Evolutionary conservation across 23 tunicate species (phyloP).

Genomic region (Halocynthia aurantium): DNA sequence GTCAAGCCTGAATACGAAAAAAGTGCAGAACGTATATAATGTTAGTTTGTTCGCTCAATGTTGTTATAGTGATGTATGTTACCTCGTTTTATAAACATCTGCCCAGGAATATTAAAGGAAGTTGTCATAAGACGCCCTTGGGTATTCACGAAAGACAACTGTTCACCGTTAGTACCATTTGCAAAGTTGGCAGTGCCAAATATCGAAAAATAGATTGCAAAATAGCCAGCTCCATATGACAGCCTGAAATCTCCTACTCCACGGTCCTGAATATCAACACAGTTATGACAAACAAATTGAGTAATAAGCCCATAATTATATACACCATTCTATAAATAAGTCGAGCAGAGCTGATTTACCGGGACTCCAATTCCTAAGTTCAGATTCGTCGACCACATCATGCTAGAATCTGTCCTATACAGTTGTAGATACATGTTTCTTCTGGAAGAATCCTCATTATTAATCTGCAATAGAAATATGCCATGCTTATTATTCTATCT

Average conservation of each 20-base stretch:
- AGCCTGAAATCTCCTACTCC: constrained; percentile 69
- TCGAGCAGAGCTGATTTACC: constrained; percentile 24
- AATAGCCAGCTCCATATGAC: constrained; percentile 61
- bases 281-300: background rate
- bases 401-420: constrained; percentile 52
- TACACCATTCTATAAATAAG: background rate
- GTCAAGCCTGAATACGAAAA: constrained; percentile 28
- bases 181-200: constrained; percentile 69
- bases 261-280: constrained; percentile 44
- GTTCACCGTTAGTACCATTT: constrained; percentile 64
- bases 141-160: constrained; percentile 47
- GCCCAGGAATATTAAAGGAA: constrained; percentile 48
- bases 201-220: constrained; percentile 49
- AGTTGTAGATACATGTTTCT: constrained; percentile 48
- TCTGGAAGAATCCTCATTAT: background rate
- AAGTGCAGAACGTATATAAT: background rate
- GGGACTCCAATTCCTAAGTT: constrained; percentile 67
- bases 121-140: constrained; percentile 46
- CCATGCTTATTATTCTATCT: background rate
- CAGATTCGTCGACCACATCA: constrained; percentile 49
- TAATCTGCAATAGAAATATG: constrained; percentile 14
- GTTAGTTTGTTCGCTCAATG: background rate
- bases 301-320: background rate
- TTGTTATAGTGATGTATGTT: background rate
- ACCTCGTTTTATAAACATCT: constrained; percentile 55